Evolutionary conservation across 2,797 vertebrate species (phyloP).

Genomic region (Scyliorhinus canicula): DNA sequence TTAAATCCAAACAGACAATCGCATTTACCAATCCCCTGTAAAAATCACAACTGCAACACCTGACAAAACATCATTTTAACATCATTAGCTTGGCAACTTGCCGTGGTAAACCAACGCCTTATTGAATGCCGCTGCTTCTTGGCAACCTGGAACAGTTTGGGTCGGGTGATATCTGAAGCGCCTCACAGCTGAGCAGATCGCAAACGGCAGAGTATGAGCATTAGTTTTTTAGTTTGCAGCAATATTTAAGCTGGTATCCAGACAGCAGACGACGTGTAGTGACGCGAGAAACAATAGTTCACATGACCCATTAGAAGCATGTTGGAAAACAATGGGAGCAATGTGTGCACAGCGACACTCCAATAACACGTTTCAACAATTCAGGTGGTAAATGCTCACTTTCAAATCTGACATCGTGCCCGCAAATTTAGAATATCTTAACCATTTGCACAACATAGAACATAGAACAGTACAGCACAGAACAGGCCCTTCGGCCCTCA

Average conservation of each 20-base stretch:
- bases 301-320: constrained; percentile 49
- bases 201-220: constrained; percentile 91
- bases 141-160: constrained; percentile 72
- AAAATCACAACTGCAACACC: background rate
- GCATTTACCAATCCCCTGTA: too few species aligned
- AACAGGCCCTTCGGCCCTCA: too few species aligned
- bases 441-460: background rate
- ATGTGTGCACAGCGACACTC: background rate
- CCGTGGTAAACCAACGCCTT: constrained; percentile 72
- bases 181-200: constrained; percentile 94
- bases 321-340: background rate
- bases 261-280: constrained; percentile 80
- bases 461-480: too few species aligned
- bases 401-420: background rate
- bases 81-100: constrained; percentile 76
- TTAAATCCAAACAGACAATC: background rate
- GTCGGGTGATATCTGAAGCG: constrained; percentile 82
- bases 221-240: constrained; percentile 87
- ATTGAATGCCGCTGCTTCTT: constrained; percentile 68
- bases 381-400: background rate
- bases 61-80: background rate
- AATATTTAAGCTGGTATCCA: constrained; percentile 91
- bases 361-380: background rate
- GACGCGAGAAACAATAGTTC: constrained; percentile 80
- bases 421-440: background rate